Evolutionary conservation across 1,140 invertebrate genomes (phyloP).

Genomic region (Cydia fagiglandana): DNA sequence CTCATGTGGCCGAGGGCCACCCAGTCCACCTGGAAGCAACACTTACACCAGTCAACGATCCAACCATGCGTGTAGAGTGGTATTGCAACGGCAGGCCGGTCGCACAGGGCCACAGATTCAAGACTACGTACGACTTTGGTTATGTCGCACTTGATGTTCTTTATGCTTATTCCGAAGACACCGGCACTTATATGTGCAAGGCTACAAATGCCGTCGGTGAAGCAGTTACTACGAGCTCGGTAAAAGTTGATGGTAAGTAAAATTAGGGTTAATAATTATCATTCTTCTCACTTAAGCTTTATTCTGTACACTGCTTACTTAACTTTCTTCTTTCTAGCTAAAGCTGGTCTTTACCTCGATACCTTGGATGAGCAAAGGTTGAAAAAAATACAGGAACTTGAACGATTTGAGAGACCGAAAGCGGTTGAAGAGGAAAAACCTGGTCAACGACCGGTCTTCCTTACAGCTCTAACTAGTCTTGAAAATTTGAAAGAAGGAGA

Average conservation of each 20-base stretch:
- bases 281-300: conserved; percentile 33
- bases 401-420: conserved; percentile 88
- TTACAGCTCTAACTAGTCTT: conserved; percentile 90
- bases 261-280: not conserved
- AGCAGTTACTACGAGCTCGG: conserved; percentile 93
- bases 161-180: conserved; percentile 97
- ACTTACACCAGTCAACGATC: conserved; percentile 95
- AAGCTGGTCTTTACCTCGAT: conserved; percentile 90
- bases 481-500: conserved; percentile 94
- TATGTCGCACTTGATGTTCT: conserved; percentile 97
- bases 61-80: conserved; percentile 97
- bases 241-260: conserved; percentile 88
- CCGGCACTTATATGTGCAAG: conserved; percentile 96
- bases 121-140: conserved; percentile 97
- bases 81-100: conserved; percentile 94
- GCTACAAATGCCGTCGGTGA: conserved; percentile 95
- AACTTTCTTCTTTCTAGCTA: conserved; percentile 80
- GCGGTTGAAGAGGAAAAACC: conserved; percentile 87
- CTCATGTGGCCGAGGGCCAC: conserved; percentile 91
- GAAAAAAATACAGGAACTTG: conserved; percentile 93
- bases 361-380: conserved; percentile 93
- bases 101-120: conserved; percentile 93
- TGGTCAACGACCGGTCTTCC: conserved; percentile 91
- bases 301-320: conserved; percentile 34
- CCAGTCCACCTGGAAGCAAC: conserved; percentile 97